phyloP scores from a whole-genome alignment of 2,888 invertebrate genomes.

The Amaurobius ferox region DNA sequence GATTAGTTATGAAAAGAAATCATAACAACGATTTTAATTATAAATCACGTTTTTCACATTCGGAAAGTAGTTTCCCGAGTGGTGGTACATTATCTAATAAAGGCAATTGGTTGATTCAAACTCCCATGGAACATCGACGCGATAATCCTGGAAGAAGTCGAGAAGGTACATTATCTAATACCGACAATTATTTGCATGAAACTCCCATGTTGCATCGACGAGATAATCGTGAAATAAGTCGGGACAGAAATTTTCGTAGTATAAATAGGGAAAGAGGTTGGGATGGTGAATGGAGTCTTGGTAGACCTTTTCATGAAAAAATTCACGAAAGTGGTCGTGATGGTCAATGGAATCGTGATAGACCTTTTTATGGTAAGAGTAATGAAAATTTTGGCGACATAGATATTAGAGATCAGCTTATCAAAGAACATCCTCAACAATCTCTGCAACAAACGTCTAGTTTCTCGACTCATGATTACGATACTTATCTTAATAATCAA shows the following conservation, averaged over 20 bases:
- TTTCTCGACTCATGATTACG: background rate
- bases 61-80: background rate
- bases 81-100: background rate
- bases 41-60: background rate
- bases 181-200: too few relatives aligned
- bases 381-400: background rate
- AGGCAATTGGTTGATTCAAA: background rate
- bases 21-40: background rate
- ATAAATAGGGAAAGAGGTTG: too few relatives aligned
- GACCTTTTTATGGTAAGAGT: background rate
- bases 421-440: background rate
- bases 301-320: too few relatives aligned
- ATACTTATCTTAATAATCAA: background rate
- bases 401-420: background rate
- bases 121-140: conserved; percentile 2
- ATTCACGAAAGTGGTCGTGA: conserved; percentile 19
- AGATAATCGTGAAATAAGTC: too few relatives aligned
- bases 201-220: too few relatives aligned
- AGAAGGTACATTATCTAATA: too few relatives aligned
- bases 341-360: conserved; percentile 13
- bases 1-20: too few relatives aligned
- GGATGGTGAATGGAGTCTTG: too few relatives aligned
- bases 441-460: background rate
- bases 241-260: too few relatives aligned
- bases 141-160: too few relatives aligned